Base-by-base conservation (phyloP, 92 coral and sea anemone species). In the Parazoanthus darwini region DNA sequence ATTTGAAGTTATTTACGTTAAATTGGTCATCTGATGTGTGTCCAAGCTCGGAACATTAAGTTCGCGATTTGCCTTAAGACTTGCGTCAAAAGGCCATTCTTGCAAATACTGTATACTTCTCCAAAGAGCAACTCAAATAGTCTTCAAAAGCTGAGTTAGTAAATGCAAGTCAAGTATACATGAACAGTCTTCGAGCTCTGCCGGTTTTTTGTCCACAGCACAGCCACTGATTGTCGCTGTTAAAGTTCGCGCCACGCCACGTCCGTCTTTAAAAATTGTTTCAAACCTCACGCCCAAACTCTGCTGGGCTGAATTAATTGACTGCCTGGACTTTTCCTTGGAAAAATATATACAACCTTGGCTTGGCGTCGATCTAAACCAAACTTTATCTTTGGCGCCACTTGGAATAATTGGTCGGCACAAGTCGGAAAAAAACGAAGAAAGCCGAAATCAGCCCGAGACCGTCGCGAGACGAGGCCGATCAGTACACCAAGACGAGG, bases 331-430 rank as follows among this genome's bases (percentile, higher is more conserved):
- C 23, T 22, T 79, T 80, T 26, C 51, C 39, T 11, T 80, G 15
- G 29, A 76, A 75, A 51, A 26, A 71, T 46, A 58, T 37, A 37
- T 20, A 22, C 86, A 79, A 38, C 36, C 72, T 33, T 76, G 16
- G 3, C 20, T 37, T 16, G n/a, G 25, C 4, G 46, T 63, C 6
- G 4, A 35, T 37, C 29, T 15, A 7, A 7, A 71, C 36, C 37
- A 54, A 78, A 51, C 84, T 89, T 86, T 82, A 88, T 92, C 73
- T 63, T 76, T 73, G 76, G 70, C 90, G 88, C 86, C 86, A 59
- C 58, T 67, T 74, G 73, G 46, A 82, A 71, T 70, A 82, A 68
- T 71, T 84, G 87, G 68, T 71, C 78, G 87, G 87, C 36, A 2
- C 46, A 4, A 4, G 42, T 83, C 87, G 82, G 87, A 37, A 13